Evolutionary conservation across 23 tunicate species (phyloP).

Genomic region (Phallusia fumigata): DNA sequence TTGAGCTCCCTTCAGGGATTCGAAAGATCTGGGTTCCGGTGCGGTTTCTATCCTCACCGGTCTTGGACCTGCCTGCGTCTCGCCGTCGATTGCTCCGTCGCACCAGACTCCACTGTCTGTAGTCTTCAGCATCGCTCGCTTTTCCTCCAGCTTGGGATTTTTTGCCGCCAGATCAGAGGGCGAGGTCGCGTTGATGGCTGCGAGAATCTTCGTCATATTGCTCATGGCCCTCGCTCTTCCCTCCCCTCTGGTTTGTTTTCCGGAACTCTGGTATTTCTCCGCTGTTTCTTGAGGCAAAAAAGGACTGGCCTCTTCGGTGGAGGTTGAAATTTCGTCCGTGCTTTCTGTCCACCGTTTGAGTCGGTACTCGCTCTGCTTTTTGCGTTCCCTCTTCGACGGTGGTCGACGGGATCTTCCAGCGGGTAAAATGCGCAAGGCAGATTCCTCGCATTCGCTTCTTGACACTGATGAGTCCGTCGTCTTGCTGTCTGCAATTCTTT

Average conservation of each 20-base stretch:
- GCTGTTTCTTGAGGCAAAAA: neutral
- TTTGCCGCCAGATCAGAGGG: neutral
- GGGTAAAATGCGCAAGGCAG: neutral
- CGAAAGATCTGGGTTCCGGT: too few species aligned
- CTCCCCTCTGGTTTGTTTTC: neutral
- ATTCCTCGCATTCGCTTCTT: too few species aligned
- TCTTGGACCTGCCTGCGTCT: neutral
- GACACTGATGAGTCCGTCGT: too few species aligned
- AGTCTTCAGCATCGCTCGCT: neutral
- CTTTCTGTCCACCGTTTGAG: conserved; percentile 20
- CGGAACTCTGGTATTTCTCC: neutral
- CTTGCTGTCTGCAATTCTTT: too few species aligned
- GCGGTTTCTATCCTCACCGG: neutral
- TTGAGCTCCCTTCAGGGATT: too few species aligned
- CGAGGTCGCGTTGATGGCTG: neutral
- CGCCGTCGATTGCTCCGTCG: neutral
- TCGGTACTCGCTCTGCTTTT: conserved; percentile 21
- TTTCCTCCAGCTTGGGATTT: neutral
- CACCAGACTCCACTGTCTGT: conserved; percentile 26
- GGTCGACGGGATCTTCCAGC: conserved; percentile 6
- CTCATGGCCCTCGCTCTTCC: neutral
- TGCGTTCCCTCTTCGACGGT: neutral
- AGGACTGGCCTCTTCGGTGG: neutral
- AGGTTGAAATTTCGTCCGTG: neutral
- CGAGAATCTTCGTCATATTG: conserved; percentile 12